phyloP scores from a whole-genome alignment of 2,797 vertebrate species.

The Luscinia luscinia region DNA sequence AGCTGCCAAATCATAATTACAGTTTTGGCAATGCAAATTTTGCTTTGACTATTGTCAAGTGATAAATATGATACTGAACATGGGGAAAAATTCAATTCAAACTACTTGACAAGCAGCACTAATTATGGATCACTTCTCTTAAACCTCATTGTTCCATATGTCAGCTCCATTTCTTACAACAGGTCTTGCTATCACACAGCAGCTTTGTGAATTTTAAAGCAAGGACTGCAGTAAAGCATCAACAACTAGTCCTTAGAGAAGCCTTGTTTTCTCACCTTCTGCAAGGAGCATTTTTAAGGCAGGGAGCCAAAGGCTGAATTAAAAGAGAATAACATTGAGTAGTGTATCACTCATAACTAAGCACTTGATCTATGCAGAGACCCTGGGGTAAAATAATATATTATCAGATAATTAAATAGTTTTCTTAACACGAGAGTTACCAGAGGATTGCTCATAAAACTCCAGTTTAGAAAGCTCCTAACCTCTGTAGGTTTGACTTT shows the following conservation, averaged over 20 bases:
- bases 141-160: background rate
- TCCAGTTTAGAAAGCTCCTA: background rate
- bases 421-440: background rate
- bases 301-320: background rate
- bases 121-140: background rate
- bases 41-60: background rate
- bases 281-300: background rate
- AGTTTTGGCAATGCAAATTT: background rate
- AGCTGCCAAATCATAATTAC: background rate
- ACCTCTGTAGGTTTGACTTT: background rate
- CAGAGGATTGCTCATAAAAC: background rate
- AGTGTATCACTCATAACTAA: background rate
- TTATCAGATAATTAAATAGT: background rate
- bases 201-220: background rate
- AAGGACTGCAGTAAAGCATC: background rate
- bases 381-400: background rate
- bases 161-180: background rate
- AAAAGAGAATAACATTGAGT: background rate
- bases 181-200: background rate
- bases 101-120: background rate
- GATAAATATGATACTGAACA: background rate
- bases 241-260: background rate
- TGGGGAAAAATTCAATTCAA: background rate
- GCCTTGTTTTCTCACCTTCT: background rate
- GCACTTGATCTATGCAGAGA: background rate